These are phyloP conservation scores for Bombus consobrinus DNA, from an alignment of 1,140 invertebrate genomes.

Conservation along the genomic window DNA sequence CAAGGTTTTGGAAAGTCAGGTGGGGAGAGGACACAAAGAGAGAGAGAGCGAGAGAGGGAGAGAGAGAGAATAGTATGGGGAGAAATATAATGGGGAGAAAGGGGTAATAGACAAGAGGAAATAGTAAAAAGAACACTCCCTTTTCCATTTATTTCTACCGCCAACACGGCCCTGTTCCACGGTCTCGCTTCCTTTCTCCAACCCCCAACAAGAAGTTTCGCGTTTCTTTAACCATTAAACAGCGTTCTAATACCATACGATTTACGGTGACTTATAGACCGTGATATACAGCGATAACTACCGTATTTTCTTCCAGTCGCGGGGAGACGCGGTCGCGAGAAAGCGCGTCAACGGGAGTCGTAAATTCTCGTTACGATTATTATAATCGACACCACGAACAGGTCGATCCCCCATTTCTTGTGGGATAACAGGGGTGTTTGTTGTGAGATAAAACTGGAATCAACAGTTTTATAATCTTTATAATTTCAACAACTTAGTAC, in stretches of 20 bases:
- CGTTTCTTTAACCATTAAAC: constrained; percentile 74
- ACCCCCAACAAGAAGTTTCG: constrained; percentile 68
- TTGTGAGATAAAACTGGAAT: too few species aligned
- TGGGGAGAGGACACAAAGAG: not conserved
- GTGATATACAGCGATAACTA: constrained; percentile 25
- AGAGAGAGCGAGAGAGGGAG: not conserved
- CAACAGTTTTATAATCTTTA: too few species aligned
- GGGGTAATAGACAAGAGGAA: constrained; percentile 23
- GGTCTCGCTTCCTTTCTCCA: constrained; percentile 10
- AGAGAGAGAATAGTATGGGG: too few species aligned
- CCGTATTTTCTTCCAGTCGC: too few species aligned
- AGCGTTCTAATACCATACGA: constrained; percentile 34
- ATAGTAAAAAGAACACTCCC: constrained; percentile 38
- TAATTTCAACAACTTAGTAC: too few species aligned
- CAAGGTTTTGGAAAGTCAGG: not conserved
- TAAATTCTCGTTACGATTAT: too few species aligned
- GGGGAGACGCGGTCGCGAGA: too few species aligned
- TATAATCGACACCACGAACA: too few species aligned
- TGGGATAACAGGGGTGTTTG: too few species aligned
- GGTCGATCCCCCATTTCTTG: too few species aligned
- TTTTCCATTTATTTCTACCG: constrained; percentile 77
- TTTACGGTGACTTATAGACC: not conserved
- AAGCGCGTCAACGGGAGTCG: too few species aligned
- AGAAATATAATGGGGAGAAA: constrained; percentile 37
- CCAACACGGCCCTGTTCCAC: not conserved